Evolutionary conservation across 2,888 invertebrate genomes (phyloP).

Genomic region (Acronicta alni): DNA sequence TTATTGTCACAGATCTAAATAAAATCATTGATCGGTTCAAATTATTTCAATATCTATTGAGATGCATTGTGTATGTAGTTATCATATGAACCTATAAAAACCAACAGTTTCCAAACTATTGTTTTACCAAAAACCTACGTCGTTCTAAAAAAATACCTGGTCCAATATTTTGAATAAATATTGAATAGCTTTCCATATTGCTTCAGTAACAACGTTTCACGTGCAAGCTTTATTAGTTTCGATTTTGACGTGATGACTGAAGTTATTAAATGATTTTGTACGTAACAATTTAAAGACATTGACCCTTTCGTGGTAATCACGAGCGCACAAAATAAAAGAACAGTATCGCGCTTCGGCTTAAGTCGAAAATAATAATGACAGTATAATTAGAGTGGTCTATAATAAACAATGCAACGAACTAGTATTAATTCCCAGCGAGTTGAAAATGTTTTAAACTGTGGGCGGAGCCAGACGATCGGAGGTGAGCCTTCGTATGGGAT

Average conservation of each 20-base stretch:
- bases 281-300: conserved; percentile 48
- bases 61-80: no score
- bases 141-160: conserved; percentile 13
- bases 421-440: conserved; percentile 82
- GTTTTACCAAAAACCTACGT: conserved; percentile 1
- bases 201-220: conserved; percentile 29
- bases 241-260: conserved; percentile 16
- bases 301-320: conserved; percentile 50
- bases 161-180: conserved; percentile 30
- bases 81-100: neutral
- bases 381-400: conserved; percentile 78
- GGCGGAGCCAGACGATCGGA: conserved; percentile 76
- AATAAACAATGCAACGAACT: conserved; percentile 83
- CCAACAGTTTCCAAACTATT: neutral
- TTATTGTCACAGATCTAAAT: conserved; percentile 2
- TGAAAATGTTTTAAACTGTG: conserved; percentile 86
- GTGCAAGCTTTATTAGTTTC: conserved; percentile 28
- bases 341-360: conserved; percentile 50
- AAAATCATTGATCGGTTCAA: neutral
- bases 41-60: neutral
- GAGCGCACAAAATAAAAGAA: conserved; percentile 43
- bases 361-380: conserved; percentile 75
- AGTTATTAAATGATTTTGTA: conserved; percentile 27
- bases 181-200: conserved; percentile 13
- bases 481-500: conserved; percentile 76